A percentile compares a stretch with the other conserved stretches of the same genome.
These are phyloP conservation scores for Micropoecilia bifurca DNA, from an alignment of 2,797 vertebrate genomes.

Conservation along the genomic window DNA sequence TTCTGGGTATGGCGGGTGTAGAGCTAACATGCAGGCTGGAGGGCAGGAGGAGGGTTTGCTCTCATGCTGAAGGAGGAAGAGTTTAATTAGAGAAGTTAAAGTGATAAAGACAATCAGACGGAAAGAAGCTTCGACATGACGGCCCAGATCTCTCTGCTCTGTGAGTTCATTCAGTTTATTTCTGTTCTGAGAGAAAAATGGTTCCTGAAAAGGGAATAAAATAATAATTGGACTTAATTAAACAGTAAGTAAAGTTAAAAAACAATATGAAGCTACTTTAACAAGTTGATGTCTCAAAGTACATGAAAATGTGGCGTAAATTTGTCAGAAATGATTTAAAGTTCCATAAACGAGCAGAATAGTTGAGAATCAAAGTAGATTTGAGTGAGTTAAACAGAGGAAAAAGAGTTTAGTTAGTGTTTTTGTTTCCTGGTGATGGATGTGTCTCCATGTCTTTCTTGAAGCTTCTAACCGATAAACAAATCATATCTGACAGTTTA, in stretches of 20 bases:
- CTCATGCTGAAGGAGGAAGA: background rate
- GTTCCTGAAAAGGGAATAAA: background rate
- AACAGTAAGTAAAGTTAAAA: background rate
- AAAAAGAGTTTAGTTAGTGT: background rate
- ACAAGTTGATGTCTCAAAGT: background rate
- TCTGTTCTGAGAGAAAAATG: background rate
- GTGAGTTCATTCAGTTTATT: background rate
- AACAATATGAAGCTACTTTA: background rate
- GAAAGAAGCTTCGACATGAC: background rate
- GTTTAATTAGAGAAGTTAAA: background rate
- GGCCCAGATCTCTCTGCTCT: background rate
- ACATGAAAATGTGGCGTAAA: background rate
- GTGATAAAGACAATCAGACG: background rate
- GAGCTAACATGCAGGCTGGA: too few relatives aligned
- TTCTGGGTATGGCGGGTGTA: too few relatives aligned
- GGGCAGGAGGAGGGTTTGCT: too few relatives aligned
- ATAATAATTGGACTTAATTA: background rate
- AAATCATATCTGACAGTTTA: too few relatives aligned
- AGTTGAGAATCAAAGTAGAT: background rate
- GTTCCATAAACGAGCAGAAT: background rate
- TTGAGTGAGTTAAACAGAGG: background rate
- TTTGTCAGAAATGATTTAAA: background rate
- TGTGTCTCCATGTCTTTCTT: too few relatives aligned
- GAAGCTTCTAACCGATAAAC: too few relatives aligned
- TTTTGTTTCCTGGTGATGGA: too few relatives aligned